Evolutionary conservation across 2,113 vertebrate species (phyloP), one percentile per base, ranked within the genome.

Genomic region (Myrmophylax atrothorax): DNA sequence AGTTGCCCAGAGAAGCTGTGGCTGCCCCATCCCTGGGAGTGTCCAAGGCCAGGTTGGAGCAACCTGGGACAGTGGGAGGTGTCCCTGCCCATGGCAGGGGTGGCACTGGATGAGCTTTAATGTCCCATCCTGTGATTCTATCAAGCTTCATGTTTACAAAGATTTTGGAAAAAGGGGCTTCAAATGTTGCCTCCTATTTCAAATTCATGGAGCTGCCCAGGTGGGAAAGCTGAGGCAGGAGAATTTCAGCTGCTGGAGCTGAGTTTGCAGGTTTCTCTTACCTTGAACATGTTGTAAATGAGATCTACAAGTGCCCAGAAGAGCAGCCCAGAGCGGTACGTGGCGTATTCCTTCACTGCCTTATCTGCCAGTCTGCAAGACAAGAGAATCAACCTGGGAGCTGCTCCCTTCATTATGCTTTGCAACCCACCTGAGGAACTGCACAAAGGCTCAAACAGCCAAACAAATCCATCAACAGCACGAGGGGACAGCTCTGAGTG

Each of bases 261-360:
- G 26, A 44, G 9, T 6, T 6, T 12, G 19, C 17, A 3, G 0
- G 31, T 10, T 40, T 18, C 24, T 40, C 95, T 95, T 98, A 99
- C 99, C 99, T 99, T 99, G 96, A 99, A 99, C 99, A 99, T 99
- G 98, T 98, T 99, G 94, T 99, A 99, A 91, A 99, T 99, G 44
- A 99, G 99, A 96, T 99, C 99, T 12, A 99, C 99, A 20, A 99
- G 98, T 63, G 98, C 99, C 99, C 99, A 99, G 96, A 99, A 99
- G 97, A 99, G 99, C 88, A 99, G 99, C 22, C 99, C 98, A 2
- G 99, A 99, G 93, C 99, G 99, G 84, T 99, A 99, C 5, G 98
- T 98, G 31, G 98, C 97, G 53, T 99, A 99, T 89, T 99, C 99
- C 98, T 99, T 99, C 96, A 98, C 98, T 1, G 98, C 59, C 98